A percentile compares a stretch with the other conserved stretches of the same genome.
Evolutionary conservation across 2,797 vertebrate genomes (phyloP).

Genomic region (Leontocebus nigricollis): DNA sequence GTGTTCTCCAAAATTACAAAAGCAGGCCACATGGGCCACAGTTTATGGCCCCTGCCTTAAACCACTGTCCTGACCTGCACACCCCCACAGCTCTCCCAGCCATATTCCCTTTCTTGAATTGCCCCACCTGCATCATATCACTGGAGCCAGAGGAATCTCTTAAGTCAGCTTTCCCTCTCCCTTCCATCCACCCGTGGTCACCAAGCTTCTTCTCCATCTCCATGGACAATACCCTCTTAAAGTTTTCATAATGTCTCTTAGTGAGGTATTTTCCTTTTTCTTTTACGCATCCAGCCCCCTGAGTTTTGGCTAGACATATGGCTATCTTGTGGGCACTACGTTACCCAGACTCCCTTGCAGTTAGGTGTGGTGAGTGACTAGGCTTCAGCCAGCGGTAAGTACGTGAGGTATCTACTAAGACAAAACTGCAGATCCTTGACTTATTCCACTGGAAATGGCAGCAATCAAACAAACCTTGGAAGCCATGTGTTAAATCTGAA

Average conservation of each 20-base stretch:
- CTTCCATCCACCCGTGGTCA: neutral
- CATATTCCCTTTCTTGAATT: neutral
- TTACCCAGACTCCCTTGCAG: neutral
- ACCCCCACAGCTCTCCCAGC: rapidly evolving
- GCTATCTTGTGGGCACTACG: too few species aligned
- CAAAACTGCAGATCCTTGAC: neutral
- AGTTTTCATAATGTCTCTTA: neutral
- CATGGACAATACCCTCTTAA: neutral
- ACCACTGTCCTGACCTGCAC: neutral
- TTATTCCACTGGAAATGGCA: neutral
- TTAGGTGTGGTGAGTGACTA: neutral
- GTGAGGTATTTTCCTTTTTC: neutral
- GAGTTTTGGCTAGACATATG: neutral
- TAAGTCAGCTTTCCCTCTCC: neutral
- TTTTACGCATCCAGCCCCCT: neutral
- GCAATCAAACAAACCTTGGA: neutral
- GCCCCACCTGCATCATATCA: neutral
- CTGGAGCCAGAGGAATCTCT: neutral
- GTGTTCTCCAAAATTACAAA: neutral
- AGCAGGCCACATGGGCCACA: neutral
- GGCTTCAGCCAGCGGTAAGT: too few species aligned
- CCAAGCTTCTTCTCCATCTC: neutral
- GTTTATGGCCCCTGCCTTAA: neutral
- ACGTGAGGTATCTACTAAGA: neutral
- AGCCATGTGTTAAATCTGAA: neutral